Evolutionary conservation across 2,113 vertebrate species (phyloP), one percentile per base, ranked within the genome.

Genomic region (Piprites chloris): DNA sequence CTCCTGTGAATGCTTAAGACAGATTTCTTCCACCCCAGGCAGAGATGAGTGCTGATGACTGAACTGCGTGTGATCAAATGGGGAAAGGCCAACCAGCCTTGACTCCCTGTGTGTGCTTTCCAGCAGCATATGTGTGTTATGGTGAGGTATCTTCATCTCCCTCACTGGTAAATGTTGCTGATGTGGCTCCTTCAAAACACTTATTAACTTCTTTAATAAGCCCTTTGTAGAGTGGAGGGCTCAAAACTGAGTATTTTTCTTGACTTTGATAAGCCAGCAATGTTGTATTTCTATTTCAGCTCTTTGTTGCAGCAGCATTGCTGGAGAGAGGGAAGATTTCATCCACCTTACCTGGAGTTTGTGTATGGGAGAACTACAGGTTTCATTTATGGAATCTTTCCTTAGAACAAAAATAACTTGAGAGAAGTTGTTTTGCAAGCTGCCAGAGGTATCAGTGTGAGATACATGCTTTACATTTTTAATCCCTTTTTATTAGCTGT

Each of bases 401-500:
- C 56, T 58, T 87, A 46, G 26, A 76, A 72, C 13, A 80, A 53
- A 47, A 89, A 46, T 63, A 39, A 20, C 16, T 46, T 39, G 52
- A 77, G 71, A 52, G 39, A 61, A 50, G 20, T 52, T 66, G 50
- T 90, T 93, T 87, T 76, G 33, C 27, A 50, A 0, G 65, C n/a
- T 78, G 17, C 62, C 86, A 56, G 68, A 90, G 47, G 16, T 85
- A 59, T 67, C 75, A 47, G 21, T 63, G 55, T 42, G 68, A 92
- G 82, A 55, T 50, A 32, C 39, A 42, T 67, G n/a, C 85, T 93
- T 85, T 22, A 22, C 68, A 44, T 86, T 90, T 93, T 96, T 82
- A 80, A 74, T 92, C 50, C 27, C 46, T 90, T 92, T 92, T 90
- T 95, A 76, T 95, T 86, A 89, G 35, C 65, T 93, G n/a, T 88